Base-by-base conservation (phyloP, 2,888 invertebrate genomes). In the Drosophila borealis region DNA sequence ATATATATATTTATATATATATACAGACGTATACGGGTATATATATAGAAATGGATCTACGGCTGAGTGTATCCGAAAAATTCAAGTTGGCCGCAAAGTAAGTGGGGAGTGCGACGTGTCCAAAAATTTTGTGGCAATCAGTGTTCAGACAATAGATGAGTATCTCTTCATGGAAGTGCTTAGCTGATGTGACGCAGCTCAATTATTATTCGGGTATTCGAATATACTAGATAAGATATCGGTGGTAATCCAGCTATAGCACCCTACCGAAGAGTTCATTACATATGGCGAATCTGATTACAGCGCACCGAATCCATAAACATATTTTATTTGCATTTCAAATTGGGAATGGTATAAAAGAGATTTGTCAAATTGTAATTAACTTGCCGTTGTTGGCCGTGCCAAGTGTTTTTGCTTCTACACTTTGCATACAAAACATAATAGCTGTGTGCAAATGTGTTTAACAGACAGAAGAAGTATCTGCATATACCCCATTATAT, bases 11-110 rank as follows among this genome's bases (percentile, higher is more conserved):
- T 41, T 13, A 56, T 4, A 10, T 4, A 21, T 9, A 49, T 55
- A 63, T 42, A 63, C 25, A 36, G 37, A 45, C n/a, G 42, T 11
- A 36, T 29, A 50, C 21, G 42, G 13, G 29, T 41, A 39, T 33
- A 49, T 36, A 51, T 41, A 54, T 19, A 25, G 42, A 49, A 14
- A 76, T 76, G 76, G 78, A 77, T 60, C 36, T 74, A 8, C 70
- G 45, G 11, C 37, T 76, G 62, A 56, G 76, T 63, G 33, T 70
- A 9, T 33, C 56, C 25, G 76, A 77, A 19, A 77, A 70, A 62
- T 10, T 77, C 14, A 77, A 54, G 46, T 37, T 76, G 50, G 70
- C 68, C 21, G 65, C 65, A 21, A 76, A 76, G 76, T 76, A 60
- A 77, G 76, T 73, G 39, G 8, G 37, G 14, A 49, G 25, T 36